Base-by-base conservation (phyloP, 2,888 invertebrate species). In the Pseudococcus viburni region DNA sequence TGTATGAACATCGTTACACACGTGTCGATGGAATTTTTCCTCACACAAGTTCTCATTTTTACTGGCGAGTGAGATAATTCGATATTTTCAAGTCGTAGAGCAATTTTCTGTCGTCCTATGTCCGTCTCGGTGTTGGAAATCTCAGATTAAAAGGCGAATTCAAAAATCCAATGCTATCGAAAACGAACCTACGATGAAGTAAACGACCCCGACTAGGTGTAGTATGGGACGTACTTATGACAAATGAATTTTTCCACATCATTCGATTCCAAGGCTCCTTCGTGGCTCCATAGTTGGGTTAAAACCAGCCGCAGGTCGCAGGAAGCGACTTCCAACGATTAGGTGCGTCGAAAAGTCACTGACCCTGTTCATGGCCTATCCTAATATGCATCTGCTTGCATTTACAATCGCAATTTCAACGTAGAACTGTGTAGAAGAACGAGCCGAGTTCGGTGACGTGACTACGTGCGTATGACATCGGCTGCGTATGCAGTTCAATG, bases 341-440 rank as follows among this genome's bases (percentile, higher is more conserved):
- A 83, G 80, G 80, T 83, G 80, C 80, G 46, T 83, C 33, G 26
- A 15, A 39, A 39, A 33, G 80, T 83, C 80, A 83, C 42, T 83
- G 80, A 83, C 80, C 80, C 80, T 83, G 80, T 83, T 83, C 80
- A 83, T 83, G 80, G 80, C 80, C 80, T 83, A 83, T 83, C 80
- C 80, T 83, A 83, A 83, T 83, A 46, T 83, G 80, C 80, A 83
- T 83, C 80, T 83, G 46, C 80, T 83, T 83, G 80, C 80, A 83
- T 83, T 83, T 83, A 83, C 80, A 83, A 83, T 83, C 46, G 22
- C 80, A 12, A 83, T 8, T 9, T 9, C 7, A 39, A 19, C 19
- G 46, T 6, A 22, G n/a, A 46, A 83, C 33, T 39, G 77, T 64
- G 73, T 33, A 17, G 7, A 73, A 73, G 15, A 83, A 42, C 80